Conservation (phyloP, 2,113 vertebrate genomes). For the Ursus arctos region DNA sequence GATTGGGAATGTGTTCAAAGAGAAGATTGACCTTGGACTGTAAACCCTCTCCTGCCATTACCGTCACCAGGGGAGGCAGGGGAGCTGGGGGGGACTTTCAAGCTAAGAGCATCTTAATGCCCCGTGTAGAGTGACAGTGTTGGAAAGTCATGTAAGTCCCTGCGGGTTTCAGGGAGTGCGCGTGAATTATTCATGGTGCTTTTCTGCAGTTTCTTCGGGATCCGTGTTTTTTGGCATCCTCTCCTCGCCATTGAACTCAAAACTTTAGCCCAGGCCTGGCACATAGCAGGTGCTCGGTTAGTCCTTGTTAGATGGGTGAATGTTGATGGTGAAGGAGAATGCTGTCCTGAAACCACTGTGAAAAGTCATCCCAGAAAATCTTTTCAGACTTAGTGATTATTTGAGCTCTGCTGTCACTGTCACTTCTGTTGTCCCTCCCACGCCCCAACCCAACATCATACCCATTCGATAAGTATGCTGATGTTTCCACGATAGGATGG, state of each 20-base stretch:
- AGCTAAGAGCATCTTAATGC: background rate
- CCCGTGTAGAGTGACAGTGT: rapidly evolving
- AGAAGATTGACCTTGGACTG: background rate
- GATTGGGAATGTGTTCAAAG: background rate
- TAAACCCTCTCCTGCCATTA: rapidly evolving
- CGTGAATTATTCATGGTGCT: background rate
- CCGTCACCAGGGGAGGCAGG: rapidly evolving
- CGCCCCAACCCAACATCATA: background rate
- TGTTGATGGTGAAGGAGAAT: rapidly evolving
- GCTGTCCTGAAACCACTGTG: too few species aligned
- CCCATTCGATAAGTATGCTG: rapidly evolving
- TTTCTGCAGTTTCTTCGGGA: background rate
- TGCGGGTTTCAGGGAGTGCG: background rate
- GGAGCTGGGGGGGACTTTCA: background rate
- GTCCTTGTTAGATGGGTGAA: background rate
- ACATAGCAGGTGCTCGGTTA: rapidly evolving
- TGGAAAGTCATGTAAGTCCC: rapidly evolving
- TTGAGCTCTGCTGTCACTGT: background rate
- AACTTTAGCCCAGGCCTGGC: background rate
- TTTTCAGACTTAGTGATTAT: too few species aligned
- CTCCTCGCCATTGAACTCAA: background rate
- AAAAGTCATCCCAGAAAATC: background rate
- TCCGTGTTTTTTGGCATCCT: background rate
- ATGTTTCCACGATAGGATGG: background rate
- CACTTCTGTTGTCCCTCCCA: background rate